Evolutionary conservation across 2,888 invertebrate species (phyloP).

Genomic region (Scrobipalpa costella): DNA sequence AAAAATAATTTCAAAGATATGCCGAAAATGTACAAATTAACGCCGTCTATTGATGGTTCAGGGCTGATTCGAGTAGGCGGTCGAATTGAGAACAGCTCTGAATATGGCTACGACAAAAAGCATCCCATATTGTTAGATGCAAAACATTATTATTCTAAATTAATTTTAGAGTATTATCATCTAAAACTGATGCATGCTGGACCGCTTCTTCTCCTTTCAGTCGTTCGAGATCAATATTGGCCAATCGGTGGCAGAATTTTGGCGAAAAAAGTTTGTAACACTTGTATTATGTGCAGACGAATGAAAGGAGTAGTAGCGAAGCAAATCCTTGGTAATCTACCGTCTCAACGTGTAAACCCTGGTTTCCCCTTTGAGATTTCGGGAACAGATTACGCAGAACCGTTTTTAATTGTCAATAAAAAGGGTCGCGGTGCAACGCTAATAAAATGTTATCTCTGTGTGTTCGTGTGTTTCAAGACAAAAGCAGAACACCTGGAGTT

Average conservation of each 20-base stretch:
- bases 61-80: not conserved
- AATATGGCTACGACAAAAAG: not conserved
- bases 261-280: not conserved
- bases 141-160: not conserved
- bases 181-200: not conserved
- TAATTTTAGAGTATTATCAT: not conserved
- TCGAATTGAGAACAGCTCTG: not conserved
- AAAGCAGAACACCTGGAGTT: too few species aligned
- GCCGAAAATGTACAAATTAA: not conserved
- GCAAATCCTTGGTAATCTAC: not conserved
- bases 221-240: not conserved
- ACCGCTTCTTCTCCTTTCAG: not conserved
- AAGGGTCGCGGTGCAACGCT: too few species aligned
- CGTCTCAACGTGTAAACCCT: too few species aligned
- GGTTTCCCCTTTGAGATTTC: too few species aligned
- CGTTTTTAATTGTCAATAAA: too few species aligned
- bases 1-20: conserved; percentile 10
- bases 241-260: not conserved
- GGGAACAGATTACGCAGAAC: too few species aligned
- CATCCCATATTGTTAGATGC: too few species aligned
- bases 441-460: too few species aligned
- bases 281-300: not conserved
- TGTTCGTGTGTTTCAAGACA: too few species aligned
- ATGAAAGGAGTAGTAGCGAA: not conserved
- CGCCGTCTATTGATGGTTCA: not conserved